Evolutionary conservation across 2,797 vertebrate genomes (phyloP).

Genomic region (Buceros bicornis): DNA sequence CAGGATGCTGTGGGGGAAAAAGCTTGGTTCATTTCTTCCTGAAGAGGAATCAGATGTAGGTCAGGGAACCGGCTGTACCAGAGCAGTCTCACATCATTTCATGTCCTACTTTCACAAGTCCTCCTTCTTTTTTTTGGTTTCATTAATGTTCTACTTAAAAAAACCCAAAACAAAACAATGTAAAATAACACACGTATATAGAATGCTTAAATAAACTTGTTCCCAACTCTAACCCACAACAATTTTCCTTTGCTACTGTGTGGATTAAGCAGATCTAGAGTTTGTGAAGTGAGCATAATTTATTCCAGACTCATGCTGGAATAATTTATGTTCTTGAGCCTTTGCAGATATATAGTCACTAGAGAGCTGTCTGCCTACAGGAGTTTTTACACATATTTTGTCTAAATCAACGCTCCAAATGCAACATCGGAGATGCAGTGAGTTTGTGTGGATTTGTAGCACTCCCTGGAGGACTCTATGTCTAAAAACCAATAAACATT

Average conservation of each 20-base stretch:
- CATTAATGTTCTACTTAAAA: not conserved
- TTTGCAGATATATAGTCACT: conserved; percentile 18
- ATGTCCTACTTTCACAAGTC: not conserved
- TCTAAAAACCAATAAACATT: conserved; percentile 67
- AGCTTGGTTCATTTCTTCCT: not conserved
- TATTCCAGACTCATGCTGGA: conserved; percentile 36
- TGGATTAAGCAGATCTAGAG: conserved; percentile 7
- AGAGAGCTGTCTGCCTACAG: conserved; percentile 29
- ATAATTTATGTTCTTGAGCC: conserved; percentile 13
- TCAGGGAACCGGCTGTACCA: not conserved
- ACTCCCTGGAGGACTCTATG: conserved; percentile 73
- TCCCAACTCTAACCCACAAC: not conserved
- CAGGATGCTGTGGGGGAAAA: not conserved
- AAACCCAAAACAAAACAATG: not conserved
- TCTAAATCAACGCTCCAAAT: conserved; percentile 57
- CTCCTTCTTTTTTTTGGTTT: not conserved
- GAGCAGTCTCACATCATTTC: not conserved
- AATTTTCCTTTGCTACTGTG: not conserved
- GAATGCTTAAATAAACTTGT: not conserved
- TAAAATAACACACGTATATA: not conserved
- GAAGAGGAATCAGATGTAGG: not conserved
- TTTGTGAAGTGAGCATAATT: not conserved
- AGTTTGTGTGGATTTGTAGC: conserved; percentile 74
- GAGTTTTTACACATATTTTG: conserved; percentile 55
- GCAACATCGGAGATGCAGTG: conserved; percentile 10